Conservation (phyloP, 2,797 vertebrate genomes). For the Tapera naevia region DNA sequence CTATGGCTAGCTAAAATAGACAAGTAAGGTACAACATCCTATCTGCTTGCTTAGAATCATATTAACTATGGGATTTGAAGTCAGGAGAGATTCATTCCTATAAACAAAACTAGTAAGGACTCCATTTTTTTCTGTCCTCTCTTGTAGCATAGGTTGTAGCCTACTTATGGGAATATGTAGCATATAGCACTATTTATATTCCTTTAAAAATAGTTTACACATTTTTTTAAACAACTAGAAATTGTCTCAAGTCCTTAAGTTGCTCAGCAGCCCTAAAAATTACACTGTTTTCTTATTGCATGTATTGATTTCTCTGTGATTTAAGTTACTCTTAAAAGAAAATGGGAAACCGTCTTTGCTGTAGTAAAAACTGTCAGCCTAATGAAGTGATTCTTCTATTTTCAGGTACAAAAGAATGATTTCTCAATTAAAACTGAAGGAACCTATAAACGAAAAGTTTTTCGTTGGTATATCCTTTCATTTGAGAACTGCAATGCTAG, state of each 20-base stretch:
- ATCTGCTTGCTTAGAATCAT: background rate
- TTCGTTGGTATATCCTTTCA: background rate
- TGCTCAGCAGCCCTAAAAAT: conserved; percentile 26
- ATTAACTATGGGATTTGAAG: background rate
- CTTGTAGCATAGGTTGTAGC: background rate
- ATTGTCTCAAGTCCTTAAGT: background rate
- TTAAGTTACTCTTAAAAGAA: conserved; percentile 24
- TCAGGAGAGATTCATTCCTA: background rate
- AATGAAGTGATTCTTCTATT: background rate
- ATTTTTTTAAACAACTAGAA: background rate
- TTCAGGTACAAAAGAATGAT: background rate
- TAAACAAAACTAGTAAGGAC: background rate
- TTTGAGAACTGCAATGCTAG: background rate
- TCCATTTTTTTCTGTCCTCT: background rate
- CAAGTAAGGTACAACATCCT: background rate
- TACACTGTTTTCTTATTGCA: background rate
- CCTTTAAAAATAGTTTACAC: background rate
- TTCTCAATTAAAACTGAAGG: background rate
- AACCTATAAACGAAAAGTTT: background rate
- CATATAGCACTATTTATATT: background rate
- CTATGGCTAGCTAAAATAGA: background rate
- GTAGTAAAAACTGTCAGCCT: background rate
- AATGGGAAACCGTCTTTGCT: background rate
- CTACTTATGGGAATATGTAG: background rate
- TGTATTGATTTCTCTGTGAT: conserved; percentile 15